Evolutionary conservation across 2,113 vertebrate genomes (phyloP).

Genomic region (Ictalurus furcatus): DNA sequence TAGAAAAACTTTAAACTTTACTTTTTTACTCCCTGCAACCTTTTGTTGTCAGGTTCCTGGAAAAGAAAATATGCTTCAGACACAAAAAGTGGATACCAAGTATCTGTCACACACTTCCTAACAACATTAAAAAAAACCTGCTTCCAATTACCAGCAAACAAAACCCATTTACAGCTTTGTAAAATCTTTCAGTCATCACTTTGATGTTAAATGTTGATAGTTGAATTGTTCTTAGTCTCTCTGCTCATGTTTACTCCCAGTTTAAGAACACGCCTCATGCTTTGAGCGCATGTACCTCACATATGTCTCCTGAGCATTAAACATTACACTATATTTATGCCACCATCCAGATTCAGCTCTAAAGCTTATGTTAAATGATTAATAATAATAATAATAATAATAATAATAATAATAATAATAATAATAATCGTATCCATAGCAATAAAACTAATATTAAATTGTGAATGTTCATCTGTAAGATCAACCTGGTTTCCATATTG

Average conservation of each 20-base stretch:
- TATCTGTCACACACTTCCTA: slow-evolving; percentile 5
- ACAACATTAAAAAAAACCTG: neutral
- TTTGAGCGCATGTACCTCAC: neutral
- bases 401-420: too few relatives aligned
- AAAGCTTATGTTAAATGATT: neutral
- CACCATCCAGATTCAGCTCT: neutral
- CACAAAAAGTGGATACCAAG: slow-evolving; percentile 1
- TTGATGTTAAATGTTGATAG: too few relatives aligned
- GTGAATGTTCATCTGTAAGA: too few relatives aligned
- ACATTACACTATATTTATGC: neutral
- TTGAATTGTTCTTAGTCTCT: too few relatives aligned
- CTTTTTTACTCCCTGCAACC: neutral
- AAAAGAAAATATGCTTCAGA: neutral
- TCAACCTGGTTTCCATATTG: too few relatives aligned
- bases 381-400: too few relatives aligned
- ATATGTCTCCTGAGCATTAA: neutral
- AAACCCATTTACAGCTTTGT: neutral
- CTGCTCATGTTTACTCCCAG: neutral
- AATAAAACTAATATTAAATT: too few relatives aligned
- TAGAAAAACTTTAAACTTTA: neutral
- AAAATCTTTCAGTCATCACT: neutral
- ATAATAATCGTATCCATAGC: too few relatives aligned
- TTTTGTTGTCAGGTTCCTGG: neutral
- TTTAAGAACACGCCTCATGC: too few relatives aligned
- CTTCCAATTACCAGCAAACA: slow-evolving; percentile 9